phyloP scores from a whole-genome alignment of 2,797 vertebrate genomes.

The Danio jaintianensis region DNA sequence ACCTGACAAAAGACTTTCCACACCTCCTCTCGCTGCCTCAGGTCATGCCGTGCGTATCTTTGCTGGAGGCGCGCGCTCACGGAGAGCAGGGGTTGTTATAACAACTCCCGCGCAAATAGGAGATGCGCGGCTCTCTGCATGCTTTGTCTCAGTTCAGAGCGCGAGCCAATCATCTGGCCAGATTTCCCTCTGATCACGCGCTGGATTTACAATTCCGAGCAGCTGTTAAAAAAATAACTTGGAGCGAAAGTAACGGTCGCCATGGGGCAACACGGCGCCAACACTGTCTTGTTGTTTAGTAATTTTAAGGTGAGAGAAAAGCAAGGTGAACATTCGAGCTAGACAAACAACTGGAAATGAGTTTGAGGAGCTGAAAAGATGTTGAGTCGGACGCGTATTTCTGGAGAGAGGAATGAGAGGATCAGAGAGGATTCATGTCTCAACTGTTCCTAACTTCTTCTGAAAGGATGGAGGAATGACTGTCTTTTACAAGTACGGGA shows the following conservation, averaged over 20 bases:
- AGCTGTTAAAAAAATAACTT: slow-evolving; percentile 39
- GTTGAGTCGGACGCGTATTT: background rate
- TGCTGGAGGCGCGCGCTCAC: background rate
- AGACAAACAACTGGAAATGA: slow-evolving; percentile 7
- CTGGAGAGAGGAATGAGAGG: background rate
- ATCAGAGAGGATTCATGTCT: background rate
- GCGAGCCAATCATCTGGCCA: slow-evolving; percentile 22
- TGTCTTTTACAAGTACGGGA: slow-evolving; percentile 30
- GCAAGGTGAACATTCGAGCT: background rate
- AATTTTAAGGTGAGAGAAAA: slow-evolving; percentile 31
- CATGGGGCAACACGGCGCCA: slow-evolving; percentile 39
- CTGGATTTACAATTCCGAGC: slow-evolving; percentile 47
- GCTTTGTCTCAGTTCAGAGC: slow-evolving; percentile 17
- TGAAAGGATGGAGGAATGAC: slow-evolving; percentile 12
- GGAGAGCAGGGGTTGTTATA: slow-evolving; percentile 14
- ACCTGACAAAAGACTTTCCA: background rate
- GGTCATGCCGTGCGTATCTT: background rate
- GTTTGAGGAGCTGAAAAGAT: slow-evolving; percentile 18
- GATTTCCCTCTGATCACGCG: background rate
- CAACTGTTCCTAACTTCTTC: slow-evolving; percentile 27
- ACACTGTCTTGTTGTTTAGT: background rate
- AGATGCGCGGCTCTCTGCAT: background rate
- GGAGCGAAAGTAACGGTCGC: slow-evolving; percentile 25
- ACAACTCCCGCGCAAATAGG: slow-evolving; percentile 27
- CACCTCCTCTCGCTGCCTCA: background rate